Evolutionary conservation across 2,113 vertebrate species (phyloP).

Genomic region (Phrynosoma blainvillii): DNA sequence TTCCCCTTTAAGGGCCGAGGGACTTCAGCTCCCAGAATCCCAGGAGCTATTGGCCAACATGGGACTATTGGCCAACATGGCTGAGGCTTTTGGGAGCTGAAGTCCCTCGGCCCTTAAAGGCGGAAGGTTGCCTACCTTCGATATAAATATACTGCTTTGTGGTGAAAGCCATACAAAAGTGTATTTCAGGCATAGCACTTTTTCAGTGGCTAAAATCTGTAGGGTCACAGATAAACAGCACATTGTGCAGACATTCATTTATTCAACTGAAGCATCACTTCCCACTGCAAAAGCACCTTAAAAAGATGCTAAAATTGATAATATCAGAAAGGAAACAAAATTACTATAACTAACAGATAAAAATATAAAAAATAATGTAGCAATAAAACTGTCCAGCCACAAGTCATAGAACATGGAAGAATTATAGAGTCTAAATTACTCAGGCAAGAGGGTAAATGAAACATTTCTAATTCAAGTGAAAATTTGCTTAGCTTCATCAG

Average conservation of each 20-base stretch:
- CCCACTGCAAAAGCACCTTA: background rate
- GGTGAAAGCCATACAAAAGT: background rate
- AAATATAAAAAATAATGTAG: background rate
- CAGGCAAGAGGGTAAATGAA: background rate
- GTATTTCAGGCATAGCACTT: background rate
- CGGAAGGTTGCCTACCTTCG: too few relatives aligned
- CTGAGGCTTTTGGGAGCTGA: too few relatives aligned
- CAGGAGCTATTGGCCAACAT: too few relatives aligned
- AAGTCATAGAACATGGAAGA: background rate
- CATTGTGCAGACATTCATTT: background rate
- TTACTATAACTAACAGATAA: background rate
- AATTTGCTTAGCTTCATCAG: background rate
- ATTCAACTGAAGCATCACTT: background rate
- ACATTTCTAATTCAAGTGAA: background rate
- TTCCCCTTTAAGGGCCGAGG: too few relatives aligned
- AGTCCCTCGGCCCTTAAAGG: too few relatives aligned
- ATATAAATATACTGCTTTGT: background rate
- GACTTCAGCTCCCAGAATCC: too few relatives aligned
- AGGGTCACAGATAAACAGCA: background rate
- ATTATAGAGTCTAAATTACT: background rate
- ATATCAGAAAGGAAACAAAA: background rate
- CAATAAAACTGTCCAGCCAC: background rate
- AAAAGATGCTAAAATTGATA: background rate
- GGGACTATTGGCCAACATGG: too few relatives aligned
- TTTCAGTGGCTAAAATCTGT: background rate